These are phyloP conservation scores for Falco peregrinus DNA, from an alignment of 2,797 vertebrate genomes.

Conservation along the genomic window DNA sequence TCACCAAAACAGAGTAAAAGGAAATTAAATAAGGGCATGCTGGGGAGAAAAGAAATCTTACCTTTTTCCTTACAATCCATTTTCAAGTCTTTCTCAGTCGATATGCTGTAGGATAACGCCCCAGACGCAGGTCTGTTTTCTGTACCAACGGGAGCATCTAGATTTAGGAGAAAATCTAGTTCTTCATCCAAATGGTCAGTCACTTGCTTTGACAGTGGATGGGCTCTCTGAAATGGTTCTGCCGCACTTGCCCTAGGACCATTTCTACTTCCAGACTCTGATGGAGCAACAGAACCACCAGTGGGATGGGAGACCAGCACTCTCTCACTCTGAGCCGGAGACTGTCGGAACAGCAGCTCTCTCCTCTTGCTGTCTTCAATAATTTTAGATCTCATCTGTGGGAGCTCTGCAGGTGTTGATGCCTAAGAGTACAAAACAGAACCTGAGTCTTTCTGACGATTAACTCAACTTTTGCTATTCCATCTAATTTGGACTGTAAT, in stretches of 20 bases:
- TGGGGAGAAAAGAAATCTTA: constrained; percentile 21
- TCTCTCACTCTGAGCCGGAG: neutral
- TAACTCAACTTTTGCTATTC: neutral
- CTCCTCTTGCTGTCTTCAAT: constrained; percentile 63
- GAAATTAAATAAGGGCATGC: neutral
- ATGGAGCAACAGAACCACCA: neutral
- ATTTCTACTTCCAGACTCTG: constrained; percentile 10
- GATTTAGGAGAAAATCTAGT: constrained; percentile 85
- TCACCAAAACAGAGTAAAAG: neutral
- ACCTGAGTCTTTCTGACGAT: neutral
- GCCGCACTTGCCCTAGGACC: neutral
- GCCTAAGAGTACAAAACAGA: constrained; percentile 70
- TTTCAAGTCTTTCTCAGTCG: constrained; percentile 25
- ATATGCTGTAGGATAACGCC: neutral
- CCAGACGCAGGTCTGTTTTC: neutral
- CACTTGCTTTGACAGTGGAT: neutral
- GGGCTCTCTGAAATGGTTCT: neutral
- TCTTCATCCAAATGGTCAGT: constrained; percentile 83
- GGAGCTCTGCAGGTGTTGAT: constrained; percentile 83
- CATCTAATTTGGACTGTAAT: neutral
- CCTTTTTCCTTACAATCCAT: constrained; percentile 45
- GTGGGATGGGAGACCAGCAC: neutral
- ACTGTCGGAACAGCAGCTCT: constrained; percentile 59
- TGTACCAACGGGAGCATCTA: constrained; percentile 76
- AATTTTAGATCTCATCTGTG: constrained; percentile 72